Conservation (phyloP, 2,888 invertebrate species). For the Emmelina monodactyla region DNA sequence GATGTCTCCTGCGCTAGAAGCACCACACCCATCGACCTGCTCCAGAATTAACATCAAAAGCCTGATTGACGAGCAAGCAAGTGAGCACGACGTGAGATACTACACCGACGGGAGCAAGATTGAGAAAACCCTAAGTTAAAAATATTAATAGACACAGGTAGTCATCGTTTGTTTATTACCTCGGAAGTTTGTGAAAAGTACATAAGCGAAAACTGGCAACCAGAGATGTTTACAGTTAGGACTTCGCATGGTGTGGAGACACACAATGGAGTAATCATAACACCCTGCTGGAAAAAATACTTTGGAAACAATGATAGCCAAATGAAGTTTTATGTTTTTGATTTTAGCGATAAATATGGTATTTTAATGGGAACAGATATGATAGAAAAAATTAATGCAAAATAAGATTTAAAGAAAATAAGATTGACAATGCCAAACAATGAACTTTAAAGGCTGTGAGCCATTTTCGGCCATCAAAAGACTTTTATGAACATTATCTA, state of each 20-base stretch:
- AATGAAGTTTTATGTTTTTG: slow-evolving; percentile 6
- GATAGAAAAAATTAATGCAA: slow-evolving; percentile 5
- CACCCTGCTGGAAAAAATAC: neutral
- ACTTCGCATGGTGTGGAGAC: slow-evolving; percentile 11
- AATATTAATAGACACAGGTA: slow-evolving; percentile 13
- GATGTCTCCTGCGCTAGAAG: too few species aligned
- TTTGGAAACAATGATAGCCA: neutral
- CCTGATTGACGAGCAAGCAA: too few species aligned
- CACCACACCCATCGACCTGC: too few species aligned
- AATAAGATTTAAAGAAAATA: slow-evolving; percentile 2
- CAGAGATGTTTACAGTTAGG: slow-evolving; percentile 10
- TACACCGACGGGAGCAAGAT: too few species aligned
- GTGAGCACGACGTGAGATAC: too few species aligned
- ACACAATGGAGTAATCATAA: slow-evolving; percentile 3
- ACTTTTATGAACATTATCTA: too few species aligned
- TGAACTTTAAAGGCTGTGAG: slow-evolving; percentile 3
- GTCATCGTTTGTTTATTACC: slow-evolving; percentile 14
- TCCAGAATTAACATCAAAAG: too few species aligned
- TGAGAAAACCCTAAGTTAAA: slow-evolving; percentile 10
- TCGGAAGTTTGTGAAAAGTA: slow-evolving; percentile 3
- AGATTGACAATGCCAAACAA: slow-evolving; percentile 1
- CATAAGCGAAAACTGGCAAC: slow-evolving; percentile 9
- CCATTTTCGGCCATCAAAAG: too few species aligned
- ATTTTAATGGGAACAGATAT: slow-evolving; percentile 12
- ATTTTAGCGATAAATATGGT: slow-evolving; percentile 8